A percentile compares a stretch with the other conserved stretches of the same genome.
phyloP scores from a whole-genome alignment of 2,888 invertebrate species.

The Nasonovia ribisnigri region DNA sequence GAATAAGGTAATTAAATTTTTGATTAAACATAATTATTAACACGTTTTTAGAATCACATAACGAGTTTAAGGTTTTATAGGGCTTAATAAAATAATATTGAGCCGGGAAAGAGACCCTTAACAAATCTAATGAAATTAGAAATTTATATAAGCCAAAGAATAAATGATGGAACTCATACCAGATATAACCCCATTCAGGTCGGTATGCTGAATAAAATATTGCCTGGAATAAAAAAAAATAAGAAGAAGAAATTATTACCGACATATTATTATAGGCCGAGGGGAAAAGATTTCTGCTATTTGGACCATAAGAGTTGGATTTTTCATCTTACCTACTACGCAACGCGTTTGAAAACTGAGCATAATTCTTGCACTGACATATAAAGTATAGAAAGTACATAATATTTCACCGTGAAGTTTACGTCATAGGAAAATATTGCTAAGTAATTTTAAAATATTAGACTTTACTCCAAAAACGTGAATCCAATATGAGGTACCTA shows the following conservation, averaged over 20 bases:
- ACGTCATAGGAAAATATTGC: background rate
- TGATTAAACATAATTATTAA: background rate
- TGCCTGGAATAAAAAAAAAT: background rate
- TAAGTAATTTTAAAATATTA: too few species aligned
- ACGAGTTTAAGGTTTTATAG: background rate
- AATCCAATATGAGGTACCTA: too few species aligned
- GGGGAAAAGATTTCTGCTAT: slow-evolving; percentile 5
- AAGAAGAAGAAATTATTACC: slow-evolving; percentile 22
- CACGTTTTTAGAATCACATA: background rate
- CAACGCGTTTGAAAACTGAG: background rate
- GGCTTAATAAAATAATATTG: background rate
- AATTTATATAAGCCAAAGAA: slow-evolving; percentile 15
- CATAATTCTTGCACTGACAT: background rate
- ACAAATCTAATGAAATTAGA: background rate
- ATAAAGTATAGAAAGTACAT: background rate
- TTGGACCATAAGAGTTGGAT: slow-evolving; percentile 26
- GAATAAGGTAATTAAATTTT: background rate
- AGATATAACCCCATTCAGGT: background rate
- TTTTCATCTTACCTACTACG: background rate
- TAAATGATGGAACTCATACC: slow-evolving; percentile 4
- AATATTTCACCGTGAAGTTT: background rate
- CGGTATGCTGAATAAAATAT: slow-evolving; percentile 33
- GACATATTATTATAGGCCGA: background rate
- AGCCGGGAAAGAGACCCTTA: background rate
- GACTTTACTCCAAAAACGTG: too few species aligned